These are phyloP conservation scores for Phymastichus coffea DNA, from an alignment of 1,140 invertebrate species.

Conservation along the genomic window DNA sequence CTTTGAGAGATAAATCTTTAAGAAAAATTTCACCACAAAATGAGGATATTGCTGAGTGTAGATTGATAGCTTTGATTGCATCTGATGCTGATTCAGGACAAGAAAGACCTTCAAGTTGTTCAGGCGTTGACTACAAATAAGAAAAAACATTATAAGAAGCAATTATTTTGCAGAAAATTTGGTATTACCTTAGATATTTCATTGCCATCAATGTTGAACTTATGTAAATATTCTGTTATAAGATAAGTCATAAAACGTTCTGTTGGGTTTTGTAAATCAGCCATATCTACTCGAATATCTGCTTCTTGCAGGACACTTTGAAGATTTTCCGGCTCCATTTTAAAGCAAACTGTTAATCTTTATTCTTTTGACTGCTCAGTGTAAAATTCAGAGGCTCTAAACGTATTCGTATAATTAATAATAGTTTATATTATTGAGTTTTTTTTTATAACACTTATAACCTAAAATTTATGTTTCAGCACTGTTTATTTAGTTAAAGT, in stretches of 20 bases:
- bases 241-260: slow-evolving; percentile 37
- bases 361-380: too few relatives aligned
- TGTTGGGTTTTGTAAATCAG: slow-evolving; percentile 39
- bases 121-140: slow-evolving; percentile 33
- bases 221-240: slow-evolving; percentile 34
- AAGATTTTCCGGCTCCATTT: slow-evolving; percentile 31
- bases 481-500: too few relatives aligned
- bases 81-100: slow-evolving; percentile 29
- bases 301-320: slow-evolving; percentile 33
- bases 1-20: slow-evolving; percentile 37
- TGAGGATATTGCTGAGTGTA: slow-evolving; percentile 30
- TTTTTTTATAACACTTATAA: too few relatives aligned
- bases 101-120: slow-evolving; percentile 31
- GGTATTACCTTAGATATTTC: slow-evolving; percentile 29
- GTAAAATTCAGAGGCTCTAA: too few relatives aligned
- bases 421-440: too few relatives aligned
- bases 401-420: too few relatives aligned
- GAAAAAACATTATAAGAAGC: not conserved
- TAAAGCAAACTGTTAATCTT: not conserved
- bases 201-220: slow-evolving; percentile 31
- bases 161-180: not conserved
- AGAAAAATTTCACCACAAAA: slow-evolving; percentile 41
- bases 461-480: too few relatives aligned
- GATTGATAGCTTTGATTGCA: slow-evolving; percentile 37
- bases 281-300: slow-evolving; percentile 32